Evolutionary conservation across 1,140 invertebrate genomes (phyloP), one percentile per base, ranked within the genome.

Genomic region (Panagrolaimus sp.): DNA sequence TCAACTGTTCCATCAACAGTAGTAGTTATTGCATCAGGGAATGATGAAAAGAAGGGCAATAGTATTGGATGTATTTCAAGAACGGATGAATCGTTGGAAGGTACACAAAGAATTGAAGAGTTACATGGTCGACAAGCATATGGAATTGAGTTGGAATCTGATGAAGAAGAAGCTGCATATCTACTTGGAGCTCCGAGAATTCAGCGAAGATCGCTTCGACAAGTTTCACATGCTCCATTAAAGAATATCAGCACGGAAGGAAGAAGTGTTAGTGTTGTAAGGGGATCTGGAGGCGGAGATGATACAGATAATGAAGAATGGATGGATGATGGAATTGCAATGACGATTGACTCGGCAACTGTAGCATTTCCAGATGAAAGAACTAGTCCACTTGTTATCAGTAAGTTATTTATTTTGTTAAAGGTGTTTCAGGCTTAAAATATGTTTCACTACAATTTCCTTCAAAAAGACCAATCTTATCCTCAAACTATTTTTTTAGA

Each of bases 1-100:
- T 80, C 78, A 1, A 80, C 78, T n/a, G 78, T 80, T 13, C 78
- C 78, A 23, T 75, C 65, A 0, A 65, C 72, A 11, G 75, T 79
- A 27, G 78, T 81, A 9, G 71, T 76, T 11, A 64, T 80, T 14
- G 78, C 76, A 14, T 79, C 78, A 1, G 76, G 72, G 23, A 74
- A 79, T 20, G 67, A 78, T 16, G 53, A 73, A 66, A 76, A 77
- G 68, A 68, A 66, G 44, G 20, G 31, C 38, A 74, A 45, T 38
- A 62, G 57, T 66, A 66, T 70, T 45, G 73, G 47, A 43, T 74
- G 70, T 47, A 68, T 74, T 46, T 69, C 73, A n/a, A 25, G 45
- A 16, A 65, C 38, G 13, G 72, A 69, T 45, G 71, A 68, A 31
- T n/a, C 65, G 5, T 44, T 61, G 16, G 64, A 62, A 61, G 38